phyloP scores from a whole-genome alignment of 92 coral and sea anemone species.

The Palythoa caribaeorum region DNA sequence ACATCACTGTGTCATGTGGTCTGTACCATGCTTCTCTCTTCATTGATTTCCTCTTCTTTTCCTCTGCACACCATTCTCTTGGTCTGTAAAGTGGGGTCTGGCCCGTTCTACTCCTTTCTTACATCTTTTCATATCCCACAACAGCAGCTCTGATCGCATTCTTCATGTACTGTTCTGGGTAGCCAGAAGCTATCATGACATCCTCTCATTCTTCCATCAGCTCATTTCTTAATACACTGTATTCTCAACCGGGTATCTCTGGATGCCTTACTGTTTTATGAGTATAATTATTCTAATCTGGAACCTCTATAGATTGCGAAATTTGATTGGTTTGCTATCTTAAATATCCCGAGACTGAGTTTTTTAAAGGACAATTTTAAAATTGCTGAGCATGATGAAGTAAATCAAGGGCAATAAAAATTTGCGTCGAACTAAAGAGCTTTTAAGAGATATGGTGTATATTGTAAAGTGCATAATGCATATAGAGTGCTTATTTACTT shows the following conservation, averaged over 20 bases:
- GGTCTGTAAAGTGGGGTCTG: slow-evolving; percentile 5
- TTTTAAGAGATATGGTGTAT: no score
- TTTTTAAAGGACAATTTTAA: no score
- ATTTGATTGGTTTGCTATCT: no score
- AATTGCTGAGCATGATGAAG: no score
- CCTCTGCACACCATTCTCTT: not conserved
- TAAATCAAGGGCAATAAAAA: no score
- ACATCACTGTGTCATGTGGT: not conserved
- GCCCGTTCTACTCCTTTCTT: not conserved
- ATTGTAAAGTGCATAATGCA: no score
- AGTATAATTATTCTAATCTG: no score
- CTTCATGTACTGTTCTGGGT: slow-evolving; percentile 4
- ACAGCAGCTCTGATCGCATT: not conserved
- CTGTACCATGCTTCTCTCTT: not conserved
- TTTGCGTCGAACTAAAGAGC: no score
- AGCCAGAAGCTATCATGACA: slow-evolving; percentile 26
- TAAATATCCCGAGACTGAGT: no score
- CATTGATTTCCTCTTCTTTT: not conserved
- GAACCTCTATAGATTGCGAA: no score
- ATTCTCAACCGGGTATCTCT: slow-evolving; percentile 5
- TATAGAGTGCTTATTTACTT: no score
- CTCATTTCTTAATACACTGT: not conserved
- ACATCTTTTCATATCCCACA: not conserved
- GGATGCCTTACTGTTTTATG: no score
- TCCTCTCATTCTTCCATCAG: slow-evolving; percentile 1